Base-by-base conservation (phyloP, 2,797 vertebrate species). In the Pangasius djambal region DNA sequence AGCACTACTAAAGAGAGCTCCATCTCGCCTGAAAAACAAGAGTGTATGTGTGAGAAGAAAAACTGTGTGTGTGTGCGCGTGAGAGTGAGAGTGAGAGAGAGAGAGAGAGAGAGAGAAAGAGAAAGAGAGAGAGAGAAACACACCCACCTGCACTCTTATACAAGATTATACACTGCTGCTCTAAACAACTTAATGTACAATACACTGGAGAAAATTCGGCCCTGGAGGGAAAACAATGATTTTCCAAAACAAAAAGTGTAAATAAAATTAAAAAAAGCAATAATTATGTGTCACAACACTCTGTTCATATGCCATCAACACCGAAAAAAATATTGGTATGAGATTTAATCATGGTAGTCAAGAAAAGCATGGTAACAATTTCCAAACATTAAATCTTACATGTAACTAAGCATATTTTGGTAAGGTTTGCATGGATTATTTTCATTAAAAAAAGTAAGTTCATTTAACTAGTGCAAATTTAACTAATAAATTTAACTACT, bases 11-110 rank as follows among this genome's bases (percentile, higher is more conserved):
- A 28, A 82, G 83, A 91, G 84, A 92, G 44, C 16, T 92, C 92
- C 92, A 92, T 92, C 83, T 84, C 48, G 50, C 40, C 91, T 92
- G 87, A 37, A 75, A 91, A 69, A 84, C 50, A 83, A 59, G n/a
- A 40, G 31, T 5, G 55, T 61, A 18, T 72, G 48, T 52, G 69
- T n/a, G 48, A 22, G 50, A n/a, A 25, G 5, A 9, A 48, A 4
- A 8, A 37, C 6, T 48, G 40, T 67, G 59, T 67, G 31, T 5
- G 12, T 25, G 52, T 44, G 37, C 55, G 63, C 0, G 9, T 0
- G 55, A 13, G 6, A 20, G 61, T 8, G 25, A 12, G 3, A 57
- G 31, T 25, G 52, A 50, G 3, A 67, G 0, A 69, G 59, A 10
- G 63, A 22, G 44, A 31, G 40, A 67, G 61, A 67, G 25, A 25